phyloP scores from a whole-genome alignment of 2,888 invertebrate species.

The Augochlorella aurata region DNA sequence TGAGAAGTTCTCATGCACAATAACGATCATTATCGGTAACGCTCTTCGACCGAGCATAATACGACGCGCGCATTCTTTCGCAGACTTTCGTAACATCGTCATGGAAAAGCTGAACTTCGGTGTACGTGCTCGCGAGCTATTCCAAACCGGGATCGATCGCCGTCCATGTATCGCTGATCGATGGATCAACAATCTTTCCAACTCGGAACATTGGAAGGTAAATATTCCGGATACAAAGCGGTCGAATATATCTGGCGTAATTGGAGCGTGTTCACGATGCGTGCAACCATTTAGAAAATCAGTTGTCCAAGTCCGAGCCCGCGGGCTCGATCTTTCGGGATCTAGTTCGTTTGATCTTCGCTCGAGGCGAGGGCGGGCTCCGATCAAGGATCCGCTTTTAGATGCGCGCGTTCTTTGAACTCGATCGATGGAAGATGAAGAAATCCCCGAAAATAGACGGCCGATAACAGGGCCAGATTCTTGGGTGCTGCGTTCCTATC shows the following conservation, averaged over 20 bases:
- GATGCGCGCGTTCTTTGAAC: constrained; percentile 26
- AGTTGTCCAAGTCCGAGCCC: not conserved
- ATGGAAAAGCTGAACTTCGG: constrained; percentile 25
- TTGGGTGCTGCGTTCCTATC: no score
- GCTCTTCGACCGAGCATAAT: constrained; percentile 55
- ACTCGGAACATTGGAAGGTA: no score
- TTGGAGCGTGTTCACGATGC: not conserved
- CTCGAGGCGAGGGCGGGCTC: not conserved
- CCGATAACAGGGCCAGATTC: not conserved
- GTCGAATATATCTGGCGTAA: not conserved
- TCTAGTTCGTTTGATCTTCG: not conserved
- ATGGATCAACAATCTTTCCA: no score
- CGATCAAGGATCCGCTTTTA: constrained; percentile 12
- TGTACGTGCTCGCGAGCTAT: not conserved
- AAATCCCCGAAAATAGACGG: constrained; percentile 48
- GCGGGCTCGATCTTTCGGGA: not conserved
- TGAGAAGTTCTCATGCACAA: constrained; percentile 69
- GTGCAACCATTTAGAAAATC: not conserved
- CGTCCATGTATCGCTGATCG: not conserved
- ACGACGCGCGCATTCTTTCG: constrained; percentile 44
- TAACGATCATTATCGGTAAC: constrained; percentile 62
- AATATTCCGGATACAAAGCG: not conserved
- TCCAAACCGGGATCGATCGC: not conserved
- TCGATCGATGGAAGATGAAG: constrained; percentile 28
- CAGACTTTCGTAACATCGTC: constrained; percentile 33